phyloP scores from a whole-genome alignment of 2,888 invertebrate genomes.

The Meiosimyza platycephala region DNA sequence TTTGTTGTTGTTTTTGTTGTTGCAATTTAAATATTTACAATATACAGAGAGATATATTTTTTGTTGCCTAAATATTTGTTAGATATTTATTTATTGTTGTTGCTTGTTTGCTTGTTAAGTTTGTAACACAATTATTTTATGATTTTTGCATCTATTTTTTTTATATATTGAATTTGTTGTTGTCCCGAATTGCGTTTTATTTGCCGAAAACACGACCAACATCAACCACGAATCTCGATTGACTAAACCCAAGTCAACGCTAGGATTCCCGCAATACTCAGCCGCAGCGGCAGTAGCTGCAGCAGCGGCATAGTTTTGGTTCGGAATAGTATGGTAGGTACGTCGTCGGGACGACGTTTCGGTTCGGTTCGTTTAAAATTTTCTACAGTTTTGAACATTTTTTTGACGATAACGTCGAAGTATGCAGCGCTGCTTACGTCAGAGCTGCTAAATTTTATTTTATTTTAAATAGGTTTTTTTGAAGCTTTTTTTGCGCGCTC shows the following conservation, averaged over 20 bases:
- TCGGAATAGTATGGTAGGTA: neutral
- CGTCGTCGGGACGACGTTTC: neutral
- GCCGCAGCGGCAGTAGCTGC: slow-evolving; percentile 36
- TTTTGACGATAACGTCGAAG: slow-evolving; percentile 27
- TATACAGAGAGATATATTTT: slow-evolving; percentile 31
- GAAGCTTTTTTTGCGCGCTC: too few species aligned
- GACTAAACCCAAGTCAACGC: slow-evolving; percentile 66
- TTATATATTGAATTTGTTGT: slow-evolving; percentile 35
- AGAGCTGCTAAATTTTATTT: too few species aligned
- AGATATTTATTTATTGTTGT: neutral
- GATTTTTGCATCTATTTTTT: slow-evolving; percentile 27
- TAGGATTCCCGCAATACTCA: slow-evolving; percentile 62
- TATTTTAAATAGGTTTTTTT: too few species aligned
- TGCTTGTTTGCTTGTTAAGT: neutral
- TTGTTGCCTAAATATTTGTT: slow-evolving; percentile 34
- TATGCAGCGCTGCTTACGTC: slow-evolving; percentile 17
- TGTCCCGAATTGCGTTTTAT: slow-evolving; percentile 32
- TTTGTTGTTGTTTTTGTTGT: slow-evolving; percentile 2
- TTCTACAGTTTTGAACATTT: neutral
- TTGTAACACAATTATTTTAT: slow-evolving; percentile 18
- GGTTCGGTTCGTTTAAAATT: neutral
- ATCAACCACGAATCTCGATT: slow-evolving; percentile 68
- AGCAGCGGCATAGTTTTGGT: too few species aligned
- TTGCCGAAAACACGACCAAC: slow-evolving; percentile 66
- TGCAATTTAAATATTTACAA: neutral